Conservation (phyloP, 2,888 invertebrate genomes). For the Polylopha cassiicola region DNA sequence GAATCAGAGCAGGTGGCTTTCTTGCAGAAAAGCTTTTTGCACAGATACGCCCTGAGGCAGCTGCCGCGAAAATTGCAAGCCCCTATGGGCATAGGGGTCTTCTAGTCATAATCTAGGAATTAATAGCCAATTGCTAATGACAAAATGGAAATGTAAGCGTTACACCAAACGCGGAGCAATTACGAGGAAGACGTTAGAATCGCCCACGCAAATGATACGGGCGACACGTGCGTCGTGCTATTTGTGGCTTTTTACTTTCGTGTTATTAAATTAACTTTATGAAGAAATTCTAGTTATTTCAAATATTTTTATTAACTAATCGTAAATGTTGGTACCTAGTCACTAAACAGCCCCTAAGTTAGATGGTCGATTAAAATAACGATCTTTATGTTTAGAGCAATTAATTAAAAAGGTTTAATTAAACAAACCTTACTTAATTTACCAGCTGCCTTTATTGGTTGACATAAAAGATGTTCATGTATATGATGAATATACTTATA, state of each 20-base stretch:
- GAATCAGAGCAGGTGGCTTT: slow-evolving; percentile 66
- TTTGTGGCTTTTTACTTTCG: slow-evolving; percentile 10
- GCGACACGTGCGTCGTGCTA: slow-evolving; percentile 50
- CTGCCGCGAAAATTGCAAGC: slow-evolving; percentile 72
- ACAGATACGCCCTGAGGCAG: slow-evolving; percentile 55
- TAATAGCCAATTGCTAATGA: slow-evolving; percentile 72
- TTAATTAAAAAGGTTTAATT: no score
- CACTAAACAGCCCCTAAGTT: no score
- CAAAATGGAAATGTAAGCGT: slow-evolving; percentile 67
- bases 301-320: not conserved
- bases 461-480: no score
- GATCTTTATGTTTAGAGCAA: no score
- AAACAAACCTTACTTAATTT: no score
- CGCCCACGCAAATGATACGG: slow-evolving; percentile 55
- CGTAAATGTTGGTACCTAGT: no score
- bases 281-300: not conserved
- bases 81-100: slow-evolving; percentile 66
- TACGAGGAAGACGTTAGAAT: slow-evolving; percentile 55
- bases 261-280: slow-evolving; percentile 5
- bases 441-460: no score
- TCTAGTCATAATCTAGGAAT: slow-evolving; percentile 69
- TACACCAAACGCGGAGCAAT: slow-evolving; percentile 60
- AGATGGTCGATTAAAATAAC: no score
- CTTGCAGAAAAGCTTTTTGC: slow-evolving; percentile 69
- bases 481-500: slow-evolving; percentile 18